A percentile compares a stretch with the other conserved stretches of the same genome.
These are phyloP conservation scores for Sanderia malayensis DNA, from an alignment of 30 jellyfish, hydroid and myxozoan genomes.

Conservation along the genomic window DNA sequence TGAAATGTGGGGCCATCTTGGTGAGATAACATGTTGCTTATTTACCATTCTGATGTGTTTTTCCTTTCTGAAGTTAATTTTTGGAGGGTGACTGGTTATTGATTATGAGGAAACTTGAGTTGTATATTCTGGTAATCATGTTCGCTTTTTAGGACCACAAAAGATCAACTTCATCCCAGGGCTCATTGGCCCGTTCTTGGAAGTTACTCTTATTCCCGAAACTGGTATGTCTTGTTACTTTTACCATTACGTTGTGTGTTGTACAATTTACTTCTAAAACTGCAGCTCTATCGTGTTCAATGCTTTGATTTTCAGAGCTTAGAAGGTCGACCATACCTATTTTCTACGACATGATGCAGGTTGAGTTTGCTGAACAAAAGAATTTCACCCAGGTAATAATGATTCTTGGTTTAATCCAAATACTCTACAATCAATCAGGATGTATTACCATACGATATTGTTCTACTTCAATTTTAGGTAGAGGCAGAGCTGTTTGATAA, in stretches of 20 bases:
- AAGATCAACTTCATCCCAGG: conserved; percentile 79
- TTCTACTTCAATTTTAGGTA: conserved; percentile 83
- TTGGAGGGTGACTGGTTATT: conserved; percentile 5
- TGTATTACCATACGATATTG: no score
- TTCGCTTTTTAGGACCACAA: conserved; percentile 63
- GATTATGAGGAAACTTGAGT: no score
- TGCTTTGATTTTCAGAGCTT: conserved; percentile 75
- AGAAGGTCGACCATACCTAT: conserved; percentile 88
- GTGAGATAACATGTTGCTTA: no score
- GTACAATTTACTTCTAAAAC: no score
- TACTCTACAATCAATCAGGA: no score
- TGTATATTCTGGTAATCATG: no score
- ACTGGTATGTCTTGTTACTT: conserved; percentile 53
- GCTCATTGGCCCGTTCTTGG: conserved; percentile 87
- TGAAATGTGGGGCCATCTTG: conserved; percentile 89
- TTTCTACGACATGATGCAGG: conserved; percentile 95
- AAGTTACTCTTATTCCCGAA: conserved; percentile 85
- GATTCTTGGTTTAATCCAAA: no score
- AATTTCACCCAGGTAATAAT: conserved; percentile 77
- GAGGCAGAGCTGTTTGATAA: conserved; percentile 84
- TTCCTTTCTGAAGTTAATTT: neutral
- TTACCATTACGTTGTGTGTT: no score
- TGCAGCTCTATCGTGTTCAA: no score
- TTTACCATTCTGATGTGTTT: neutral
- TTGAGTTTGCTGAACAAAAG: conserved; percentile 59